Percentiles rank a stretch among this genome's conserved stretches.
phyloP scores from a whole-genome alignment of 2,888 invertebrate genomes.

The Drosophila pseudotalamancana region DNA sequence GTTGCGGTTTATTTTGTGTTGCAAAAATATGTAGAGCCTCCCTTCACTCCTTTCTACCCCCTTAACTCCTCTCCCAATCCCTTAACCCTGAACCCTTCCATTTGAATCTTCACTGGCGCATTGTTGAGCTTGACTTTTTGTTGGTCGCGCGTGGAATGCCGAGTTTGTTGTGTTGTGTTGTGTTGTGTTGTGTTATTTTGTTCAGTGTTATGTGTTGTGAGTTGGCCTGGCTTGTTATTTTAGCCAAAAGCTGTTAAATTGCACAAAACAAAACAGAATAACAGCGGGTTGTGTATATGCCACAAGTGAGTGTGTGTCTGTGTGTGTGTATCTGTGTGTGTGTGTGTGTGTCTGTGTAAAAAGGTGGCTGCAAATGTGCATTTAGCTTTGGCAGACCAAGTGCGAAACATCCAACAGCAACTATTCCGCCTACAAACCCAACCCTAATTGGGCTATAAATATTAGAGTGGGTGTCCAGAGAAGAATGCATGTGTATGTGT shows the following conservation, averaged over 20 bases:
- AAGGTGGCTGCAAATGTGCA: conserved; percentile 47
- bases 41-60: neutral
- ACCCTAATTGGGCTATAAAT: conserved; percentile 55
- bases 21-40: conserved; percentile 64
- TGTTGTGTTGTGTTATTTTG: conserved; percentile 27
- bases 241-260: conserved; percentile 79
- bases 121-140: conserved; percentile 74
- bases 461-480: conserved; percentile 60
- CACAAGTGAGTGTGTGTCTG: neutral
- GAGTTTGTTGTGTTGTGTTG: conserved; percentile 46
- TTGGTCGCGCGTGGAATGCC: conserved; percentile 51
- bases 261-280: conserved; percentile 70
- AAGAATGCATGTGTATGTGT: conserved; percentile 47
- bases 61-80: neutral
- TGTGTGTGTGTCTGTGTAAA: conserved; percentile 11
- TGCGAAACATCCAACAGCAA: conserved; percentile 31
- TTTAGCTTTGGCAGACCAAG: conserved; percentile 38
- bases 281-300: conserved; percentile 13
- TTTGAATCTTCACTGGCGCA: conserved; percentile 50
- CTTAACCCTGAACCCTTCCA: conserved; percentile 6
- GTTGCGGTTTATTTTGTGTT: conserved; percentile 78
- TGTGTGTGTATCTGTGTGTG: conserved; percentile 3
- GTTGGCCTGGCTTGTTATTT: conserved; percentile 73
- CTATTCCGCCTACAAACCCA: conserved; percentile 7
- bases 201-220: conserved; percentile 26